Conservation (phyloP, 2,888 invertebrate species). For the Tipula helvola region DNA sequence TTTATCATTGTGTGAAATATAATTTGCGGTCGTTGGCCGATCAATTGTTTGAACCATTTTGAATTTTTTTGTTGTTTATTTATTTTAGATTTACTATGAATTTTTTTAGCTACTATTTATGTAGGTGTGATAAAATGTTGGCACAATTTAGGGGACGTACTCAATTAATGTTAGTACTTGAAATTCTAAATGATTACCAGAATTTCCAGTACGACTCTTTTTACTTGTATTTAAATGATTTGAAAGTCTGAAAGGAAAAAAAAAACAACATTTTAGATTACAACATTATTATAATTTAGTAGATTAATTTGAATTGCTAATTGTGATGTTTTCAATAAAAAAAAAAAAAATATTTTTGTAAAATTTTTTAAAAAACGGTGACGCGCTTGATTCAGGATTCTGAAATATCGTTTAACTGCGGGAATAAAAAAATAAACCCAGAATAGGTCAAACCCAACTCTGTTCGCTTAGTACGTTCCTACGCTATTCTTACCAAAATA, state of each 20-base stretch:
- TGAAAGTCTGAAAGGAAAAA: slow-evolving; percentile 24
- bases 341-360: no score
- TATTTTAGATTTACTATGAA: neutral
- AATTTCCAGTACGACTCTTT: slow-evolving; percentile 34
- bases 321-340: neutral
- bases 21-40: neutral
- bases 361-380: neutral
- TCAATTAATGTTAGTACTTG: slow-evolving; percentile 32
- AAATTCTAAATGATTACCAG: slow-evolving; percentile 33
- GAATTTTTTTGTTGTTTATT: neutral
- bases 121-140: neutral
- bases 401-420: no score
- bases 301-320: neutral
- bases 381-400: neutral
- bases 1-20: neutral
- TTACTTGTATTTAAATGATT: slow-evolving; percentile 29
- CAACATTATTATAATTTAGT: neutral
- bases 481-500: no score
- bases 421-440: no score
- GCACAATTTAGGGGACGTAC: slow-evolving; percentile 31
- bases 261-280: neutral
- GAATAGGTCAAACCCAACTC: no score
- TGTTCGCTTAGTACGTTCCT: no score
- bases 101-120: neutral
- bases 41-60: slow-evolving; percentile 6